phyloP scores from a whole-genome alignment of 2,113 vertebrate genomes.

The Poeciliopsis prolifica region DNA sequence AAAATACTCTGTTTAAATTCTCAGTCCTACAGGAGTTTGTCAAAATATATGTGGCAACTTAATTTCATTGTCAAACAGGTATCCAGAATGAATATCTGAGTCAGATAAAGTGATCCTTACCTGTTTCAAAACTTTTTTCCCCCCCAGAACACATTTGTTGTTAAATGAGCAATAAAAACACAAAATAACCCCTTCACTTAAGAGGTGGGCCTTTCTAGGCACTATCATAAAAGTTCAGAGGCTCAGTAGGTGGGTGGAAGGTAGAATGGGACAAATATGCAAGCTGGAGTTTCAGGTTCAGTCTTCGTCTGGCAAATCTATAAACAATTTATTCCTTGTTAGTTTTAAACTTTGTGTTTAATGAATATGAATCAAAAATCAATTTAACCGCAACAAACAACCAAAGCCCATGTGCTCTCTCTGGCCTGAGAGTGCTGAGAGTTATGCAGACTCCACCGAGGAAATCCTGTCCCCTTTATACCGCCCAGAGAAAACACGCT shows the following conservation, averaged over 20 bases:
- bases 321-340: slow-evolving; percentile 6
- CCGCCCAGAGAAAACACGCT: slow-evolving; percentile 34
- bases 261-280: slow-evolving; percentile 24
- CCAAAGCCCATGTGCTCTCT: slow-evolving; percentile 4
- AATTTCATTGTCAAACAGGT: neutral
- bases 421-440: slow-evolving; percentile 23
- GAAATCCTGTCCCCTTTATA: slow-evolving; percentile 71
- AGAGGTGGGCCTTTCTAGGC: slow-evolving; percentile 25
- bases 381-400: slow-evolving; percentile 18
- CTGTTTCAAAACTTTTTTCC: neutral
- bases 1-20: neutral
- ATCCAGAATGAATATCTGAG: neutral
- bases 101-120: neutral
- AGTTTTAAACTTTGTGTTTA: slow-evolving; percentile 10
- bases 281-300: slow-evolving; percentile 40
- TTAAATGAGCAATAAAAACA: slow-evolving; percentile 9
- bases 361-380: slow-evolving; percentile 4
- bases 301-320: slow-evolving; percentile 17
- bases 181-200: slow-evolving; percentile 20
- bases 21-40: neutral
- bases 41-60: neutral
- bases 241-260: slow-evolving; percentile 44
- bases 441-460: slow-evolving; percentile 45
- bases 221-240: slow-evolving; percentile 17
- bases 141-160: neutral